phyloP scores from a whole-genome alignment of 2,888 invertebrate species.

The Hymenopus coronatus region DNA sequence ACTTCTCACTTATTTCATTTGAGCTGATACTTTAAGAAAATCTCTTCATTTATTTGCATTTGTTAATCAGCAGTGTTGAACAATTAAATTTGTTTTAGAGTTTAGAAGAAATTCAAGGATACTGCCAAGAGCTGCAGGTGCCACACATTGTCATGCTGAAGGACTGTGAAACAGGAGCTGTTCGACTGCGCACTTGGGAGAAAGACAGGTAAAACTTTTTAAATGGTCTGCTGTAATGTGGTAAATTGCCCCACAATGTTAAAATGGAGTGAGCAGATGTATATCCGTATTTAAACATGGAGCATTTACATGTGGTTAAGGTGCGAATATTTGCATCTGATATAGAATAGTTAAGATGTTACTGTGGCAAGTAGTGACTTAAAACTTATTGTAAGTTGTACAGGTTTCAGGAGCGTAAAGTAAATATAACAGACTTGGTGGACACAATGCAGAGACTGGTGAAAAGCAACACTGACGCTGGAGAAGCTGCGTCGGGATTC shows the following conservation, averaged over 20 bases:
- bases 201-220: slow-evolving; percentile 56
- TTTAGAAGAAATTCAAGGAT: slow-evolving; percentile 64
- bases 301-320: too few relatives aligned
- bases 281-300: too few relatives aligned
- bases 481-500: background rate
- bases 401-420: slow-evolving; percentile 63
- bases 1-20: too few relatives aligned
- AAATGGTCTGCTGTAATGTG: too few relatives aligned
- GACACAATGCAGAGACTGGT: slow-evolving; percentile 68
- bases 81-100: slow-evolving; percentile 43
- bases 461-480: background rate
- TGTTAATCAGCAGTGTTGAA: background rate
- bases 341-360: too few relatives aligned
- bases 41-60: too few relatives aligned
- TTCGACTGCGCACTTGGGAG: slow-evolving; percentile 60
- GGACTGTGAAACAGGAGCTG: slow-evolving; percentile 55
- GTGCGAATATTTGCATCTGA: too few relatives aligned
- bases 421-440: slow-evolving; percentile 60
- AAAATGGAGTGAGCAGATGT: too few relatives aligned
- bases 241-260: too few relatives aligned
- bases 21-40: too few relatives aligned
- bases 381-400: background rate
- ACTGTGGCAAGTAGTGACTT: too few relatives aligned
- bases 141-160: slow-evolving; percentile 63
- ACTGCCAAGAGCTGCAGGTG: slow-evolving; percentile 59